Evolutionary conservation across 2,888 invertebrate species (phyloP).

Genomic region (Coleophora deauratella): DNA sequence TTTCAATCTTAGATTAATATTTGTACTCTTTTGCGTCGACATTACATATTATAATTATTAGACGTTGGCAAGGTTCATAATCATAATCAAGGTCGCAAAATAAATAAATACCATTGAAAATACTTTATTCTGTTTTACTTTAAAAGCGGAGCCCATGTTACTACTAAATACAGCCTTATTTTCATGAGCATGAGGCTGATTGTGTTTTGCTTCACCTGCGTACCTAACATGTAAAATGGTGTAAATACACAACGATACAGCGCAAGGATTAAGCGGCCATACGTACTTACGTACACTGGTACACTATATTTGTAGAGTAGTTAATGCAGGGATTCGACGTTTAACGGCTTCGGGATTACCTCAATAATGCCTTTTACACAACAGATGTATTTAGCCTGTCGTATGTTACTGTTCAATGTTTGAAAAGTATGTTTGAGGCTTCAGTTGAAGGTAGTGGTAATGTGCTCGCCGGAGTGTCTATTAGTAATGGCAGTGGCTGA

Average conservation of each 20-base stretch:
- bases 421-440: slow-evolving; percentile 15
- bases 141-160: too few species aligned
- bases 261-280: slow-evolving; percentile 66
- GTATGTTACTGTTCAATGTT: slow-evolving; percentile 16
- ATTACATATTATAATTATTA: too few species aligned
- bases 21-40: too few species aligned
- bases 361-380: slow-evolving; percentile 62
- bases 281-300: slow-evolving; percentile 24
- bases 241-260: slow-evolving; percentile 4
- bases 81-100: too few species aligned
- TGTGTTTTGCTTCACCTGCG: too few species aligned
- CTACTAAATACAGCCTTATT: too few species aligned
- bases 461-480: slow-evolving; percentile 21
- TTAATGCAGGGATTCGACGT: slow-evolving; percentile 66
- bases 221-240: not conserved
- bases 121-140: too few species aligned
- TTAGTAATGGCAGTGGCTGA: slow-evolving; percentile 24
- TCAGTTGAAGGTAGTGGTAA: slow-evolving; percentile 12
- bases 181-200: too few species aligned
- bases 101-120: too few species aligned
- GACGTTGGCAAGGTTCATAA: too few species aligned
- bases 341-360: slow-evolving; percentile 72
- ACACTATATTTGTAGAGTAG: slow-evolving; percentile 60
- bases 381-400: slow-evolving; percentile 64
- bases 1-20: too few species aligned